Percentiles rank a stretch among this genome's conserved stretches.
These are phyloP conservation scores for Hypselothyrea guttata DNA, from an alignment of 2,888 invertebrate species.

Conservation along the genomic window DNA sequence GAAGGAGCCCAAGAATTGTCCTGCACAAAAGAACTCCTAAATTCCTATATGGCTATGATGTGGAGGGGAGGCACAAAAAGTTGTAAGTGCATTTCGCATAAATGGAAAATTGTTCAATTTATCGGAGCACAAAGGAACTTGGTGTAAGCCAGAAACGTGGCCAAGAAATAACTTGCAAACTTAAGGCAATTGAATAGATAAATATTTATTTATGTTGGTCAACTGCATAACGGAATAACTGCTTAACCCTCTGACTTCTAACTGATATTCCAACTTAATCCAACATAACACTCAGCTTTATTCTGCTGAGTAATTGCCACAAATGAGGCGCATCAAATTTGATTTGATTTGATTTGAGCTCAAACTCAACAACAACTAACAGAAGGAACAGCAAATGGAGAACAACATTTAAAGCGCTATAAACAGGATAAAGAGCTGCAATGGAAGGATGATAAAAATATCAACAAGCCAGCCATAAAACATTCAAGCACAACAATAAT, in stretches of 20 bases:
- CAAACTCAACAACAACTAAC: slow-evolving; percentile 36
- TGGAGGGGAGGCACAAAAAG: slow-evolving; percentile 25
- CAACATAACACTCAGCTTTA: neutral
- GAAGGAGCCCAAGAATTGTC: slow-evolving; percentile 16
- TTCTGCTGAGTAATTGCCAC: slow-evolving; percentile 26
- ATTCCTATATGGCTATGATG: neutral
- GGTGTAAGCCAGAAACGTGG: slow-evolving; percentile 17
- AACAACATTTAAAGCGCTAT: slow-evolving; percentile 48
- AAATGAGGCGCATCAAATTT: slow-evolving; percentile 58
- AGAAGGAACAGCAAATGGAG: slow-evolving; percentile 12
- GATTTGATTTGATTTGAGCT: slow-evolving; percentile 58
- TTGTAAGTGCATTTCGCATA: slow-evolving; percentile 64
- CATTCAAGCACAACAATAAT: slow-evolving; percentile 33
- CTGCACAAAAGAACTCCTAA: slow-evolving; percentile 25
- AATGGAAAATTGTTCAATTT: slow-evolving; percentile 71
- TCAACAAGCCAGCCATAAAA: slow-evolving; percentile 64
- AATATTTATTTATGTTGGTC: slow-evolving; percentile 48
- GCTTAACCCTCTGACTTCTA: neutral
- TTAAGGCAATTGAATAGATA: slow-evolving; percentile 44
- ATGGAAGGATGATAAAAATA: slow-evolving; percentile 58
- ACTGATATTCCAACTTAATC: too few species aligned
- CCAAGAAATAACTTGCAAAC: slow-evolving; percentile 32
- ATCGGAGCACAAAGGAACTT: slow-evolving; percentile 51
- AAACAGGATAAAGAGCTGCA: slow-evolving; percentile 28
- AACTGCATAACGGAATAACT: slow-evolving; percentile 16